Base-by-base conservation (phyloP, 2,797 vertebrate species). In the Oreochromis mossambicus region DNA sequence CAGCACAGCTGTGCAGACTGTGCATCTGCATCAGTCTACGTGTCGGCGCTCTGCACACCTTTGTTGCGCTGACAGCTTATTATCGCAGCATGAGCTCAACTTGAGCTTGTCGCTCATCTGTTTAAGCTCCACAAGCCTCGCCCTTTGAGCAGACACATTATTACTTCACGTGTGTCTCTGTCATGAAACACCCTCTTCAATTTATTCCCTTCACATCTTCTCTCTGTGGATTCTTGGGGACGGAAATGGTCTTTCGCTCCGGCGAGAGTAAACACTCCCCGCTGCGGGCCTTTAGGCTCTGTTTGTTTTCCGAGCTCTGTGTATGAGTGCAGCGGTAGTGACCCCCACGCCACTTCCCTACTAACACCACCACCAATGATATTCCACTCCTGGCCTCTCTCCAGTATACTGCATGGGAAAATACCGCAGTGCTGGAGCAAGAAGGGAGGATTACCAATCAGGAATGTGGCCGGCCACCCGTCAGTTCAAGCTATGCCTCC, bases 391-490 rank as follows among this genome's bases (percentile, higher is more conserved):
- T 98, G 98, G 97, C 96, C 21, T 26, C 38, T 78, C 1, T 97
- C 98, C 98, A 97, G 92, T 61, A 61, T 88, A 95, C 96, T 97
- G 97, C 98, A 97, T 99, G 98, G 98, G 98, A 99, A 99, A 97
- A 97, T 97, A 97, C 97, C 96, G 93, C 86, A 90, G 96, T 86
- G 87, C 91, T 92, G 90, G 90, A 90, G 83, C 83, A 83, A 83
- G 77, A 63, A 79, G 80, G 84, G 80, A 87, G 80, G 73, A 68
- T 81, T 80, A 82, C 88, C 89, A 93, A 91, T 94, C 90, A 91
- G 89, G 83, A 92, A 78, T 87, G 75, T 82, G 78, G 61, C 76
- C 76, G 61, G 82, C 88, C 84, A 63, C 81, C 89, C 86, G 32
- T 90, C 81, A 46, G n/a, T 83, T 85, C 21, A 85, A 82, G 89